Evolutionary conservation across 2,113 vertebrate genomes (phyloP), one percentile per base, ranked within the genome.

Genomic region (Apistogramma diplotaenia): DNA sequence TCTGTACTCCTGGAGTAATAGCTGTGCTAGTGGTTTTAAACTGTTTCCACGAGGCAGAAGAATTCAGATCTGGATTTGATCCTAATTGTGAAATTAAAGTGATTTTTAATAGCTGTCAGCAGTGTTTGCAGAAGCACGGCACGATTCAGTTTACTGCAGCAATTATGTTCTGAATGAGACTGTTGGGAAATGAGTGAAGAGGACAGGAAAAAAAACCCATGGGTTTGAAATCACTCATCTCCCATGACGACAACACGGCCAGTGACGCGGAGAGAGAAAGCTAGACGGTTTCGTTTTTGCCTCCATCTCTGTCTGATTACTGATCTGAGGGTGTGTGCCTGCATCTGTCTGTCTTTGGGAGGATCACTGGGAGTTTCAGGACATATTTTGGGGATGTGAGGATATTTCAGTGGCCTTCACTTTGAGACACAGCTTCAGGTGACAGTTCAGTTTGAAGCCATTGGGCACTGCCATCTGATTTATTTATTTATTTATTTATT

Each of bases 141-240:
- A 67, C 62, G 49, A 51, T 70, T 70, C 65, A 8, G 65, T 70
- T 70, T 70, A 70, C 46, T 33, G 51, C 62, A 15, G 57, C 57
- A 76, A 57, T 82, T 81, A 76, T 37, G 56, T 19, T 74, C 21
- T 35, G 75, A 85, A 59, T 2, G 59, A 78, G 43, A 21, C 71
- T 62, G 55, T 62, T 7, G 55, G 73, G 80, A 43, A 73, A 82
- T 57, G 79, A 85, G 56, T 59, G 43, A 43, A 70, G 65, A 70
- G 65, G 65, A 43, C 71, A 70, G 62, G 78, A 88, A 82, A 72
- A 72, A 83, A 35, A 70, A 77, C 57, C 74, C 74, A 60, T 71
- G 81, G 83, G 82, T 85, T 84, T 76, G 87, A 87, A 85, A 86
- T 84, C 53, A 60, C 83, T 77, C 62, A 76, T 76, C 84, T 82